Percentiles rank a stretch among this genome's conserved stretches.
These are phyloP conservation scores for Camponotus pennsylvanicus DNA, from an alignment of 1,140 invertebrate genomes.

Conservation along the genomic window DNA sequence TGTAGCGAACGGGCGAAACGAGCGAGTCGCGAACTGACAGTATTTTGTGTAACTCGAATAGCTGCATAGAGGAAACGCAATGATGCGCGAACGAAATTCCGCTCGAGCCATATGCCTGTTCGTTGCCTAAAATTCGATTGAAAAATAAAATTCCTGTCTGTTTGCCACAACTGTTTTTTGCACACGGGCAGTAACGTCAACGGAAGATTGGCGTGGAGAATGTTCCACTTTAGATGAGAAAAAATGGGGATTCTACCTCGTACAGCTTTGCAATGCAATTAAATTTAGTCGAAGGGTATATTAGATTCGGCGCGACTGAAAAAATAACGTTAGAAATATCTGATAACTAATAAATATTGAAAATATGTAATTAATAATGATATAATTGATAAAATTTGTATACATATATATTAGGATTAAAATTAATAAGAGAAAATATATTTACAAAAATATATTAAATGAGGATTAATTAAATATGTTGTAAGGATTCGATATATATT, in stretches of 20 bases:
- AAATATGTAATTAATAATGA: not conserved
- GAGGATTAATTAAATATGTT: not conserved
- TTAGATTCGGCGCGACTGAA: not conserved
- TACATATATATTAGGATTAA: not conserved
- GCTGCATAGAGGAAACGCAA: slow-evolving; percentile 16
- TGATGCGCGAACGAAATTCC: slow-evolving; percentile 58
- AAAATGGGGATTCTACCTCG: slow-evolving; percentile 8
- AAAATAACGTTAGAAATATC: not conserved
- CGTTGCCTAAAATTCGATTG: slow-evolving; percentile 59
- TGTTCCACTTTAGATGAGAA: not conserved
- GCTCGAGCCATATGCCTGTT: slow-evolving; percentile 26
- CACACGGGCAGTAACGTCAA: slow-evolving; percentile 10
- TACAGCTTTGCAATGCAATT: not conserved
- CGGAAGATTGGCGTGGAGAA: not conserved
- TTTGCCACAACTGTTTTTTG: slow-evolving; percentile 15
- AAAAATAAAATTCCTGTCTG: slow-evolving; percentile 73
- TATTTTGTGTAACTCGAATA: slow-evolving; percentile 38
- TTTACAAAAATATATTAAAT: not conserved
- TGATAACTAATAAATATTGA: not conserved
- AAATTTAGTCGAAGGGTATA: not conserved
- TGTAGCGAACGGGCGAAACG: slow-evolving; percentile 4
- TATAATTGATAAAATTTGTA: slow-evolving; percentile 4
- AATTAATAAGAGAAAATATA: not conserved
- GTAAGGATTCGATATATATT: not conserved
- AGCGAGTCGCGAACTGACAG: slow-evolving; percentile 44